Percentiles rank a stretch among this genome's conserved stretches.
These are phyloP conservation scores for Coreoperca whiteheadi DNA, from an alignment of 2,113 vertebrate genomes.

Conservation along the genomic window DNA sequence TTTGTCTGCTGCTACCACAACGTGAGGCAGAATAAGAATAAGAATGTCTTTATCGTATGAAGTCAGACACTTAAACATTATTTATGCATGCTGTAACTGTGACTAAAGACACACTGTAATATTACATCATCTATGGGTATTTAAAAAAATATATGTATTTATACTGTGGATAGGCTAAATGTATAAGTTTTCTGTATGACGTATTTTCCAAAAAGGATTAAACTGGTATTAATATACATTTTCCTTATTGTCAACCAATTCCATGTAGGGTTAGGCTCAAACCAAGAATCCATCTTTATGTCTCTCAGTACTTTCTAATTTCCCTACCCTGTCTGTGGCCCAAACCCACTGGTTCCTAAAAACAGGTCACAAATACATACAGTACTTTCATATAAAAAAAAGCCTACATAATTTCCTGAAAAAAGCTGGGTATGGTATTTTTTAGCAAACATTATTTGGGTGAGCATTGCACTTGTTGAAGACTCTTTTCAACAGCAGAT, in stretches of 20 bases:
- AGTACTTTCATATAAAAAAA: too few relatives aligned
- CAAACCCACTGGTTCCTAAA: too few relatives aligned
- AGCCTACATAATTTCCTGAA: not conserved
- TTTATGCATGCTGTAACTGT: slow-evolving; percentile 42
- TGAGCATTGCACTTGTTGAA: not conserved
- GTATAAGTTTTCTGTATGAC: not conserved
- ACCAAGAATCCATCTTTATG: not conserved
- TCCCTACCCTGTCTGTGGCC: not conserved
- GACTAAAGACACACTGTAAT: slow-evolving; percentile 5
- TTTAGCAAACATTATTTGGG: not conserved
- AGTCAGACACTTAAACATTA: slow-evolving; percentile 27
- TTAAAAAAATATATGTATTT: not conserved
- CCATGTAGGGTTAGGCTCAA: not conserved
- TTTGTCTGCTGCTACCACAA: slow-evolving; percentile 20
- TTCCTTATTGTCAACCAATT: not conserved
- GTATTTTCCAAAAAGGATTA: not conserved
- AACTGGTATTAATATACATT: not conserved
- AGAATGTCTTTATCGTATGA: slow-evolving; percentile 10
- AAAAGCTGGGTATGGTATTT: not conserved
- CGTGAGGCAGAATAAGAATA: slow-evolving; percentile 16
- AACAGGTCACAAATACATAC: not conserved
- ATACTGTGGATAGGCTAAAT: not conserved
- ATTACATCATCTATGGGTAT: slow-evolving; percentile 45
- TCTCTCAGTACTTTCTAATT: not conserved
- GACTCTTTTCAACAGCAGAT: not conserved